Percentiles rank a stretch among this genome's conserved stretches.
Conservation (phyloP, 2,113 vertebrate species). For the Gymnarchus niloticus region DNA sequence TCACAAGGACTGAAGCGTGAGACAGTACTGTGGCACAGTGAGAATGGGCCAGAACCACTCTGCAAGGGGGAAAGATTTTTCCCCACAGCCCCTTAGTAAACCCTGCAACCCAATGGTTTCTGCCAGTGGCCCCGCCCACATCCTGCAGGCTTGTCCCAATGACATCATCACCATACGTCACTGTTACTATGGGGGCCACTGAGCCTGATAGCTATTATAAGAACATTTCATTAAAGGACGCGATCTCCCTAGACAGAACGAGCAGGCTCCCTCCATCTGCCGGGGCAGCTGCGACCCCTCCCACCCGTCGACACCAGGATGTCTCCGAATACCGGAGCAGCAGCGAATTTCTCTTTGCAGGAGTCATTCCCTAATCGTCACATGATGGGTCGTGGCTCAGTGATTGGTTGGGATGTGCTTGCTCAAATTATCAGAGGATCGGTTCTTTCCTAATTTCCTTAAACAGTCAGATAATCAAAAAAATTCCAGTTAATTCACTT, state of each 20-base stretch:
- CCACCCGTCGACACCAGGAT: background rate
- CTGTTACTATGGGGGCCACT: background rate
- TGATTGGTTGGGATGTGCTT: background rate
- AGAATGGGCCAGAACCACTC: too few relatives aligned
- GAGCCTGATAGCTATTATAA: background rate
- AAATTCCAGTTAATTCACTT: too few relatives aligned
- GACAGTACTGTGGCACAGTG: background rate
- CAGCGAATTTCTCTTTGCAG: background rate
- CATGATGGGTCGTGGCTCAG: background rate
- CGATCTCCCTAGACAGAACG: background rate
- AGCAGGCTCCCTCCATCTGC: slow-evolving; percentile 5
- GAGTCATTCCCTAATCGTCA: background rate
- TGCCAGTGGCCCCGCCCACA: background rate
- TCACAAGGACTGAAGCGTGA: background rate
- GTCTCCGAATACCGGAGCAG: background rate
- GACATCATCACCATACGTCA: background rate
- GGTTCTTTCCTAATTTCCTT: too few relatives aligned
- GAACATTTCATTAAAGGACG: background rate
- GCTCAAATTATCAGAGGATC: background rate
- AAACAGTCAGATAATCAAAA: too few relatives aligned
- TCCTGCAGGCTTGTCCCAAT: background rate
- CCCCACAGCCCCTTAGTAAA: background rate
- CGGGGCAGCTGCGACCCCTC: background rate
- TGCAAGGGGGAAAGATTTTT: background rate
- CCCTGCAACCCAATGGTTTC: background rate